Evolutionary conservation across 2,888 invertebrate species (phyloP), one percentile per base, ranked within the genome.

Genomic region (Pseudanteris insignis): DNA sequence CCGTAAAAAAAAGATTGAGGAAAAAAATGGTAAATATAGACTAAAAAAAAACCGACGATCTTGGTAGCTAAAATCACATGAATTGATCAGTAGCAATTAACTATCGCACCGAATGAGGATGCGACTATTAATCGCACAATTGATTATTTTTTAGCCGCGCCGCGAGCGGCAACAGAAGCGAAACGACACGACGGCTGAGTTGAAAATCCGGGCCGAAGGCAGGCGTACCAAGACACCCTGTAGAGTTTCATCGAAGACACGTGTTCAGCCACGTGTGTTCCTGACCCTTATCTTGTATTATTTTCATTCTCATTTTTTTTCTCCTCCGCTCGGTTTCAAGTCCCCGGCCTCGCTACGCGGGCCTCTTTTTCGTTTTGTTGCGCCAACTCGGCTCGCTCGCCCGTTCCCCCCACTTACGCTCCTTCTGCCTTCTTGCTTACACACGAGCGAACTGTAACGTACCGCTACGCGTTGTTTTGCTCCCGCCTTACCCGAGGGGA

Each of bases 211-310:
- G 32, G 29, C 43, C n/a, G 43, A 48, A 43, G 54, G 54, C 46
- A 47, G 57, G 50, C 46, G 26, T 30, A 34, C 54, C 54, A 47
- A 48, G 63, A 63, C 60, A 63, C 63, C 63, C 63, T 60, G 63
- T 63, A 65, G 62, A 59, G 57, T 43, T 46, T 47, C 53, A 54
- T 48, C 57, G 43, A 53, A 68, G 71, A 75, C 75, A 76, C 76
- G 76, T 76, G 75, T 76, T 70, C 67, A 65, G 70, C 72, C 70
- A 72, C 70, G 70, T 69, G 70, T 70, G 67, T 63, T 51, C 46
- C 62, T 57, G 66, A 67, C 67, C 66, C 67, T 68, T 59, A 61
- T 41, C 53, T 58, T 51, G 41, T 53, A 64, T 51, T 54, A 63
- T 64, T 48, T 62, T 46, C 53, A 44, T 60, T 51, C 48, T 30